phyloP scores from a whole-genome alignment of 2,888 invertebrate genomes.

The Steinernema scapterisci region DNA sequence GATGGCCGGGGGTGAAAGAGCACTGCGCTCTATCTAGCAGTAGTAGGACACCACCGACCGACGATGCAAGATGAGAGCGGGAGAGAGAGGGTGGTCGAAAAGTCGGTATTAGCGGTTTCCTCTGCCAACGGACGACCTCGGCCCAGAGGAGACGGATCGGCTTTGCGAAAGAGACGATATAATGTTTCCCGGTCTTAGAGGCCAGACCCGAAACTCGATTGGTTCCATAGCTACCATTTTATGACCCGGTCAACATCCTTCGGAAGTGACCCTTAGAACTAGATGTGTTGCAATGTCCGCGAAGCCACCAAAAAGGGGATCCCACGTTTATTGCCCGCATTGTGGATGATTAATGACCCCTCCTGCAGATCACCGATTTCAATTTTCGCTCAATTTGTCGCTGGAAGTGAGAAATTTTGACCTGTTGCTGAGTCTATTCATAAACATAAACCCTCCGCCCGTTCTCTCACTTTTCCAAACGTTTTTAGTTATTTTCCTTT shows the following conservation, averaged over 20 bases:
- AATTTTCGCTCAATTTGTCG: constrained; percentile 26
- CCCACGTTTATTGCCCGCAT: constrained; percentile 15
- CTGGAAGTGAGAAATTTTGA: not conserved
- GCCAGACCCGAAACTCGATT: too few relatives aligned
- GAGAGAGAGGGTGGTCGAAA: constrained; percentile 10
- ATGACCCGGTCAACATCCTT: not conserved
- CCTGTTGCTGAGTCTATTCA: not conserved
- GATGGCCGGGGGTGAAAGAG: constrained; percentile 19
- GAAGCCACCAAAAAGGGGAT: not conserved
- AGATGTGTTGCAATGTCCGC: too few relatives aligned
- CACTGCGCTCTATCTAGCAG: not conserved
- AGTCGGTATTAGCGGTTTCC: constrained; percentile 31
- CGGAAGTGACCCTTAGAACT: not conserved
- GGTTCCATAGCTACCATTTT: not conserved
- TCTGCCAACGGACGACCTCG: constrained; percentile 6
- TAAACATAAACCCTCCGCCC: constrained; percentile 11
- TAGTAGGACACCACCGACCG: not conserved
- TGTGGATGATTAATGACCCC: constrained; percentile 29
- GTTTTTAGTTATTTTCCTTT: too few relatives aligned
- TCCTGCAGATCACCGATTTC: constrained; percentile 6
- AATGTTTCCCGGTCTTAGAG: constrained; percentile 10
- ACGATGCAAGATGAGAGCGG: constrained; percentile 12
- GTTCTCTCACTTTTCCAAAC: not conserved
- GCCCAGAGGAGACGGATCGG: constrained; percentile 5
- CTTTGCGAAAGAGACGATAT: constrained; percentile 24